A percentile compares a stretch with the other conserved stretches of the same genome.
These are phyloP conservation scores for Cataglyphis rosenhaueri DNA, from an alignment of 2,888 invertebrate genomes.

Conservation along the genomic window DNA sequence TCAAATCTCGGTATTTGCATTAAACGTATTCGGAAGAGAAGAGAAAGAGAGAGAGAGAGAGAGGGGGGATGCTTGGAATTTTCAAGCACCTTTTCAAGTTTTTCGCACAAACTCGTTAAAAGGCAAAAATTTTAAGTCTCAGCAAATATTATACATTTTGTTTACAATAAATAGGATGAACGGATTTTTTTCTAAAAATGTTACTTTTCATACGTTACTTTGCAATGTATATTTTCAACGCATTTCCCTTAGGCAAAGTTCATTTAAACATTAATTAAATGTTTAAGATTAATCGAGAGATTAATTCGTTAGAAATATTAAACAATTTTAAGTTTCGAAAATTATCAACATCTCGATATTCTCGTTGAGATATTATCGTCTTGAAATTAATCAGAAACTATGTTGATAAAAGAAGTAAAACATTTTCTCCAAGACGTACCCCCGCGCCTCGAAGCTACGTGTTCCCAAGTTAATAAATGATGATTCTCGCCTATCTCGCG, in stretches of 20 bases:
- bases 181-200: neutral
- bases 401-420: neutral
- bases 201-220: neutral
- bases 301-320: neutral
- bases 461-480: constrained; percentile 47
- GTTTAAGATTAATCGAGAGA: neutral
- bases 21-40: constrained; percentile 6
- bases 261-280: neutral
- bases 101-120: constrained; percentile 1
- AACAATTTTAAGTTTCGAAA: neutral
- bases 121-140: neutral
- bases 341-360: constrained; percentile 3
- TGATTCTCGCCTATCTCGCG: constrained; percentile 41
- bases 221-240: neutral
- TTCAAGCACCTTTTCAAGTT: neutral
- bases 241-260: neutral
- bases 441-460: neutral
- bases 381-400: constrained; percentile 7
- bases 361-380: constrained; percentile 20
- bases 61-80: neutral
- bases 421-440: constrained; percentile 1
- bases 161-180: neutral
- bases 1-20: constrained; percentile 44
- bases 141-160: neutral
- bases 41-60: neutral